Conservation (phyloP, 2,113 vertebrate genomes). For the Lycocorax pyrrhopterus region DNA sequence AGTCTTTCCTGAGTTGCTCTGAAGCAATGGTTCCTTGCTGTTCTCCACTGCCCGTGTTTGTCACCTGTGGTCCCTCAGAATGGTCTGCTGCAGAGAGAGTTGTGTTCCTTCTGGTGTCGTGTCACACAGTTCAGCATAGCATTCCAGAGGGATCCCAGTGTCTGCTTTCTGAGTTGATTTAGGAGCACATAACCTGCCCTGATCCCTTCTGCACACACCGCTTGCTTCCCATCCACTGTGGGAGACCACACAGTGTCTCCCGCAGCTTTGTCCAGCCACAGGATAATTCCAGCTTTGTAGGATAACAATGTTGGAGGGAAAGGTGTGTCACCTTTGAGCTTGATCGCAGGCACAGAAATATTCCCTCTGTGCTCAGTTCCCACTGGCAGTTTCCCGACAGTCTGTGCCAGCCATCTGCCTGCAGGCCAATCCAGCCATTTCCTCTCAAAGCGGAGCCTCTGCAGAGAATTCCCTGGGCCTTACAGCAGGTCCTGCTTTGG, state of each 20-base stretch:
- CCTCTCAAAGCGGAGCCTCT: neutral
- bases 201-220: neutral
- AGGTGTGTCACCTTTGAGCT: neutral
- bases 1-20: neutral
- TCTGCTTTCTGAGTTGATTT: neutral
- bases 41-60: rapidly evolving
- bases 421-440: neutral
- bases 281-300: neutral
- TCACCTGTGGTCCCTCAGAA: neutral
- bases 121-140: neutral
- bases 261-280: neutral
- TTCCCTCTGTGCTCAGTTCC: neutral
- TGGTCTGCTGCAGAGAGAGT: neutral
- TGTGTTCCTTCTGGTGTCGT: neutral
- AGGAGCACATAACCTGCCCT: neutral
- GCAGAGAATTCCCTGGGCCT: neutral
- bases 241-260: neutral
- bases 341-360: neutral
- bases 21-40: rapidly evolving
- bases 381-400: neutral
- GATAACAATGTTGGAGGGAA: neutral
- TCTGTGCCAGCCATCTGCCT: neutral
- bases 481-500: neutral
- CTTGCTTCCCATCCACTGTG: rapidly evolving
- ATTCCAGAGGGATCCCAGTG: neutral